Base-by-base conservation (phyloP, 1,140 invertebrate genomes). In the Eriocheir sinensis region DNA sequence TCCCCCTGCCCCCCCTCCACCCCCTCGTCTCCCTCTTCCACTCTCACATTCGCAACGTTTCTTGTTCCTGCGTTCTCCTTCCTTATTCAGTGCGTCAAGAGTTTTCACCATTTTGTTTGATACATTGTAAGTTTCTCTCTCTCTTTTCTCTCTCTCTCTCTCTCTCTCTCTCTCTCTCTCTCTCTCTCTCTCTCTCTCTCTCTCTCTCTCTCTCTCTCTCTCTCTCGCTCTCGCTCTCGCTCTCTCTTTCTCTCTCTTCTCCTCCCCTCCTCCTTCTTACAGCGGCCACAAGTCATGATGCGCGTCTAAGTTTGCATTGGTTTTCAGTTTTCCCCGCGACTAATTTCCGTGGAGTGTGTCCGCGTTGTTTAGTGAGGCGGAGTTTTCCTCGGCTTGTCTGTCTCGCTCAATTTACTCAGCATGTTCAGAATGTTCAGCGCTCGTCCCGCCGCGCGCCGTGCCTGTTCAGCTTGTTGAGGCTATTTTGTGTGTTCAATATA, bases 401-500 rank as follows among this genome's bases (percentile, higher is more conserved):
- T 72, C 17, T 21, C 60, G 60, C 60, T n/a, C 60, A 72, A n/a
- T 72, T 72, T 72, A 21, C 12, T 72, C 60, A 21, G 60, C 60
- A 72, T 27, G 60, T 72, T 72, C 60, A n/a, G 27, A 72, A 72
- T 72, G 60, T 72, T 72, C 60, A n/a, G 17, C 60, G 27, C 60
- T 72, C 27, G 21, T 72, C 27, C 60, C 60, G 60, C 48, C 48
- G 2, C 48, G 48, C 48, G 48, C 21, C 48, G 48, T 53, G 48
- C 60, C 60, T 72, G 60, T 72, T 72, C 60, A 72, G 60, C 60
- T 72, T 72, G 60, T 72, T 72, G 60, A 72, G 60, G 60, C 60
- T 72, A 72, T 72, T 72, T 72, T 72, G 60, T 72, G 60, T 72
- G 60, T 72, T 72, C 60, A 72, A 72, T 72, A 72, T 72, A 72